A percentile compares a stretch with the other conserved stretches of the same genome.
phyloP scores from a whole-genome alignment of 2,113 vertebrate genomes.

The Lipophrys pholis region DNA sequence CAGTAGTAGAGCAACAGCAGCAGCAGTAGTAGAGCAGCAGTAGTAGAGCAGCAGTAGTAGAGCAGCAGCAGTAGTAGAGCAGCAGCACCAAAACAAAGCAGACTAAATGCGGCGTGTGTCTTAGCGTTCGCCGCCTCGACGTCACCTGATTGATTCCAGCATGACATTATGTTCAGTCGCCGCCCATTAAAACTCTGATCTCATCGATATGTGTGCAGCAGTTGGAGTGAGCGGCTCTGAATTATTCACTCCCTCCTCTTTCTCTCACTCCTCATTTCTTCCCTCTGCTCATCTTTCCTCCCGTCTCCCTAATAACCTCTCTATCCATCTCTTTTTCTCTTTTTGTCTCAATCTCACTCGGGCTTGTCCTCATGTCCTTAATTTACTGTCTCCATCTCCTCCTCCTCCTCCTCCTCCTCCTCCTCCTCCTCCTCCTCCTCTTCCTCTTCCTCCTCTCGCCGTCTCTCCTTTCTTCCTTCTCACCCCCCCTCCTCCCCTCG shows the following conservation, averaged over 20 bases:
- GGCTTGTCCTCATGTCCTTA: constrained; percentile 35
- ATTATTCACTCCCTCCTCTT: constrained; percentile 86
- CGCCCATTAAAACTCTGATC: constrained; percentile 89
- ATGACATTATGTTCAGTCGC: constrained; percentile 87
- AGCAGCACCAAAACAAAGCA: too few relatives aligned
- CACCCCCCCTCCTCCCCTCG: not conserved
- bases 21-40: too few relatives aligned
- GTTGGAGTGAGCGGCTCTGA: constrained; percentile 83
- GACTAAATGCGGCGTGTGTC: constrained; percentile 34
- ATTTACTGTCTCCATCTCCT: constrained; percentile 52
- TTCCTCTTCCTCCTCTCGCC: not conserved
- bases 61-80: too few relatives aligned
- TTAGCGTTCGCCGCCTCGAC: constrained; percentile 55
- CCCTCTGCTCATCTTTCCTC: not conserved
- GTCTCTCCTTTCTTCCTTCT: constrained; percentile 9
- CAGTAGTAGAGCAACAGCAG: too few relatives aligned
- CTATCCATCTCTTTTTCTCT: constrained; percentile 27
- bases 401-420: constrained; percentile 13
- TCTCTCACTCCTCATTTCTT: constrained; percentile 49
- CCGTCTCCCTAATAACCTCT: constrained; percentile 52
- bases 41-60: too few relatives aligned
- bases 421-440: not conserved
- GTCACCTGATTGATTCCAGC: constrained; percentile 89
- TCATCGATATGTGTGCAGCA: constrained; percentile 85
- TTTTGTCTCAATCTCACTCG: constrained; percentile 28